phyloP scores from a whole-genome alignment of 1,140 invertebrate species.

The Paraescarpia echinospica region DNA sequence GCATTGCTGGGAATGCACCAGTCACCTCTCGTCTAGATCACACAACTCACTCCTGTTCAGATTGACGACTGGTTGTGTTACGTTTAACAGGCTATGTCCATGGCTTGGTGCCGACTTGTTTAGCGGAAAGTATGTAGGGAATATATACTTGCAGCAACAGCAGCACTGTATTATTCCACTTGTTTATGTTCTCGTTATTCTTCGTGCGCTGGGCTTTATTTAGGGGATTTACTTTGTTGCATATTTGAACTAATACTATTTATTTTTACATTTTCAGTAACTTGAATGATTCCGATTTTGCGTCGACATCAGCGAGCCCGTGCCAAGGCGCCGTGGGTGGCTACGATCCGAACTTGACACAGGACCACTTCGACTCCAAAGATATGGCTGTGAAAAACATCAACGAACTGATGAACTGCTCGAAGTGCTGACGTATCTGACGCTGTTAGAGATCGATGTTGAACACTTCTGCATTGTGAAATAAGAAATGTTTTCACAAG shows the following conservation, averaged over 20 bases:
- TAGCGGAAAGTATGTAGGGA: too few species aligned
- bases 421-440: background rate
- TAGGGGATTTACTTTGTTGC: background rate
- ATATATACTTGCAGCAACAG: too few species aligned
- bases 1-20: too few species aligned
- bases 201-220: background rate
- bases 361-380: background rate
- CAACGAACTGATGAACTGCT: background rate
- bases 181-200: background rate
- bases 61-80: too few species aligned
- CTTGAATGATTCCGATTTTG: background rate
- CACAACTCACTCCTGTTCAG: too few species aligned
- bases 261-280: background rate
- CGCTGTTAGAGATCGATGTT: background rate
- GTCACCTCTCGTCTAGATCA: background rate
- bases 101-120: too few species aligned
- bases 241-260: background rate
- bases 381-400: slow-evolving; percentile 1
- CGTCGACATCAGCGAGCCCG: background rate
- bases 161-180: too few species aligned
- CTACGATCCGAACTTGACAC: background rate
- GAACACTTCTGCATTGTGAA: too few species aligned
- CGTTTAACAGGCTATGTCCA: too few species aligned
- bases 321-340: background rate
- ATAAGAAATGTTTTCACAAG: too few species aligned